Evolutionary conservation across 2,888 invertebrate species (phyloP), one percentile per base, ranked within the genome.

Genomic region (Cosmia trapezina): DNA sequence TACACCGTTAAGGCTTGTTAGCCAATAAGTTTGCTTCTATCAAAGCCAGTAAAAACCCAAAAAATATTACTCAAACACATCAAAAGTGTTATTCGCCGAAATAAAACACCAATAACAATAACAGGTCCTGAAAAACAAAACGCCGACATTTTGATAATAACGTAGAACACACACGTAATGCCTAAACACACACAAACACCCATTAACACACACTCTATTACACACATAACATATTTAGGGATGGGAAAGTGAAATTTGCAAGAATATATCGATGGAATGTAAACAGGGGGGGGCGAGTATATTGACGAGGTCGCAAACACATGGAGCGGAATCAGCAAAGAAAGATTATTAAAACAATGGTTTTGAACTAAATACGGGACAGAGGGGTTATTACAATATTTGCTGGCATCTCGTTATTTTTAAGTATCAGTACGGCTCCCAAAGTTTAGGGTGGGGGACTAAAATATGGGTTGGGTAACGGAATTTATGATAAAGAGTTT

Each of bases 401-500:
- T 94, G 96, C 94, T 93, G 91, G 93, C 89, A 93, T 95, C 93
- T 95, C 96, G 95, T 96, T 96, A 96, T 95, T 96, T 96, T 96
- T 96, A 96, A 96, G 96, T 94, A 95, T 95, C 94, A 88, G 92
- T 87, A 88, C 85, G 94, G 89, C 88, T 90, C 92, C 91, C 92
- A 95, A 95, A 92, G 87, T 94, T 92, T 91, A 76, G 83, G 75
- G 82, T 80, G 83, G 83, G 86, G 80, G 69, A 71, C 74, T 86
- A 75, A 86, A 83, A 85, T 85, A 83, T 81, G 77, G 71, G 63
- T 66, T 70, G 81, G 79, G 79, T 82, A 73, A 65, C 72, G 63
- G 76, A 86, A 86, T 86, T 86, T 83, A 86, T 86, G 85, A 83
- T 83, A 86, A 83, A 86, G 85, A 83, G 82, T 77, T 79, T 86